Percentiles rank a stretch among this genome's conserved stretches.
These are phyloP conservation scores for Malthinus seriepunctatus DNA, from an alignment of 2,888 invertebrate species.

Conservation along the genomic window DNA sequence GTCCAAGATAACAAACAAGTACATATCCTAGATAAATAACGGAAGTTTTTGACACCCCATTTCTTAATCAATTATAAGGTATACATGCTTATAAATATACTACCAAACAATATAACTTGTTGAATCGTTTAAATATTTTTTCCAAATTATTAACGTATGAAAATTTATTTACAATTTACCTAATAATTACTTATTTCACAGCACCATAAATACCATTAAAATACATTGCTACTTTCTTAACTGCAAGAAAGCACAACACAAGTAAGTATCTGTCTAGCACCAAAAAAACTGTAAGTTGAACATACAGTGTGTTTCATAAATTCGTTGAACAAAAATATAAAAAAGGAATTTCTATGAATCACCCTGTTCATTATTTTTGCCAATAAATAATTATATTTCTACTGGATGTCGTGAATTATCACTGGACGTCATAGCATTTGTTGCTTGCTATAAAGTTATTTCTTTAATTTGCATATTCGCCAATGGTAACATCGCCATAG, in stretches of 20 bases:
- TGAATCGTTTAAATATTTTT: constrained; percentile 6
- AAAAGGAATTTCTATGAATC: background rate
- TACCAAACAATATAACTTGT: background rate
- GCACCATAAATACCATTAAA: constrained; percentile 36
- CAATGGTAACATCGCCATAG: constrained; percentile 42
- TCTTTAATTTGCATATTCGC: constrained; percentile 45
- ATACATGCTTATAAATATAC: background rate
- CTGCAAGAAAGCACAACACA: constrained; percentile 11
- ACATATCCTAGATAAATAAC: background rate
- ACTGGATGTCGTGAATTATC: constrained; percentile 50
- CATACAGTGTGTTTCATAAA: background rate
- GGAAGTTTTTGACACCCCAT: background rate
- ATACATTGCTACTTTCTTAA: background rate
- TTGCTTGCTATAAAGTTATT: constrained; percentile 50
- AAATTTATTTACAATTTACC: constrained; percentile 19
- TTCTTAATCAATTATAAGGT: background rate
- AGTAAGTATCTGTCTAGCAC: background rate
- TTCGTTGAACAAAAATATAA: background rate
- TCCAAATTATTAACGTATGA: constrained; percentile 25
- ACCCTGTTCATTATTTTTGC: background rate
- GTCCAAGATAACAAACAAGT: background rate
- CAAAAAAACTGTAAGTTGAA: background rate
- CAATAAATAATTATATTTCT: constrained; percentile 44
- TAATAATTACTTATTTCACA: constrained; percentile 29
- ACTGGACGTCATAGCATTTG: constrained; percentile 46